Conservation (phyloP, 2,113 vertebrate species). For the Regulus satrapa region DNA sequence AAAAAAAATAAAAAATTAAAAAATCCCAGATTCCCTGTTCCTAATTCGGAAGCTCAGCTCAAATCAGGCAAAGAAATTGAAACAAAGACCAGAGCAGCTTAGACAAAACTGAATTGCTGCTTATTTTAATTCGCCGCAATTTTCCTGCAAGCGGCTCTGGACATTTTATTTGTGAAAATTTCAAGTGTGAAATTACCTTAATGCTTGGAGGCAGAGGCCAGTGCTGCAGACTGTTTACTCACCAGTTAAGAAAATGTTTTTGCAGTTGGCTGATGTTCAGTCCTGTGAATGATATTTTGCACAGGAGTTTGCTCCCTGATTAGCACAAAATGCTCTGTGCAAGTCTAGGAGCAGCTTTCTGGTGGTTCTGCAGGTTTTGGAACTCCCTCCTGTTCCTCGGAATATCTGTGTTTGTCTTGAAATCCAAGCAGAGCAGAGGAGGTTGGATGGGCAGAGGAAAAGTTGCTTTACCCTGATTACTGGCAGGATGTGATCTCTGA, state of each 20-base stretch:
- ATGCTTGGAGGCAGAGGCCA: constrained; percentile 11
- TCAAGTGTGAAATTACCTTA: constrained; percentile 68
- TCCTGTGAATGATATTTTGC: constrained; percentile 29
- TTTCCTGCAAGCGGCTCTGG: neutral
- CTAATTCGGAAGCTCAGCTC: constrained; percentile 43
- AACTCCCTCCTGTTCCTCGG: neutral
- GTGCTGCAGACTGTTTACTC: constrained; percentile 51
- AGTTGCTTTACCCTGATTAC: neutral
- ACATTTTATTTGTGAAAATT: constrained; percentile 14
- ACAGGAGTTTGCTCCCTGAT: constrained; percentile 4
- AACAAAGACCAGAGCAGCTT: constrained; percentile 6
- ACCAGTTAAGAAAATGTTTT: constrained; percentile 35
- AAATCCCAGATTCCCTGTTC: neutral
- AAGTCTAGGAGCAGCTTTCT: neutral
- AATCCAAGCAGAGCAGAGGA: neutral
- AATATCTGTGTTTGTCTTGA: constrained; percentile 62
- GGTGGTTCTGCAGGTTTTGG: neutral
- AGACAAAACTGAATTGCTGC: neutral
- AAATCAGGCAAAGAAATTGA: constrained; percentile 28
- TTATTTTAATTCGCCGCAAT: constrained; percentile 6
- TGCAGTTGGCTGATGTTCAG: neutral
- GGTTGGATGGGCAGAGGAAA: neutral
- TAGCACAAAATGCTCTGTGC: neutral
- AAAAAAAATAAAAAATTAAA: neutral
- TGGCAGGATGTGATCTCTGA: neutral